phyloP scores from a whole-genome alignment of 1,140 invertebrate species.

The Wiebesia pumilae region DNA sequence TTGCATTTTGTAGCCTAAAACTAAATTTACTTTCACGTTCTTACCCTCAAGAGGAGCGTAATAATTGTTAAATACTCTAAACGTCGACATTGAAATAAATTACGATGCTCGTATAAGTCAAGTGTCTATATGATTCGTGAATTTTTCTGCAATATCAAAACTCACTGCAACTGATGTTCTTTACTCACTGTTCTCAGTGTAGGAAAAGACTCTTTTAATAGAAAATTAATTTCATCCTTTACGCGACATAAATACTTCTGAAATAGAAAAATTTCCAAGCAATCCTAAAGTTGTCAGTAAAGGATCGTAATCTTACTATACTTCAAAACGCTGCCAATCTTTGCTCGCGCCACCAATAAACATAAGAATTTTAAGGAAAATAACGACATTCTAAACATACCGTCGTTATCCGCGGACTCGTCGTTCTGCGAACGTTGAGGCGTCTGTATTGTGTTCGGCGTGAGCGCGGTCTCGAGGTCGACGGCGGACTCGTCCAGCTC shows the following conservation, averaged over 20 bases:
- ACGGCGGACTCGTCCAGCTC: constrained; percentile 83
- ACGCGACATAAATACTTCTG: too few relatives aligned
- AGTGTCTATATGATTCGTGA: not conserved
- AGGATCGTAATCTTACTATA: too few relatives aligned
- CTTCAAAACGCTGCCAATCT: too few relatives aligned
- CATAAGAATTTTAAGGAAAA: too few relatives aligned
- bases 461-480: constrained; percentile 84
- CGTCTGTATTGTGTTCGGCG: constrained; percentile 80
- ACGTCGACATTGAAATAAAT: not conserved
- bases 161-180: not conserved
- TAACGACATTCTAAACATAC: constrained; percentile 46
- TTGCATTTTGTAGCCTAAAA: not conserved
- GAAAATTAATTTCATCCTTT: too few relatives aligned
- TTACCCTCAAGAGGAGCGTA: not conserved
- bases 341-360: too few relatives aligned
- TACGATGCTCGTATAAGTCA: not conserved
- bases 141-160: not conserved
- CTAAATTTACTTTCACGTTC: not conserved
- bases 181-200: too few relatives aligned
- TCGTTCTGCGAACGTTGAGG: constrained; percentile 65
- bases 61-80: not conserved
- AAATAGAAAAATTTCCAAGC: too few relatives aligned
- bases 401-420: constrained; percentile 63
- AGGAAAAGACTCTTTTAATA: too few relatives aligned
- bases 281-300: too few relatives aligned